Conservation (phyloP, 1,140 invertebrate genomes). For the Zophobas atratus region DNA sequence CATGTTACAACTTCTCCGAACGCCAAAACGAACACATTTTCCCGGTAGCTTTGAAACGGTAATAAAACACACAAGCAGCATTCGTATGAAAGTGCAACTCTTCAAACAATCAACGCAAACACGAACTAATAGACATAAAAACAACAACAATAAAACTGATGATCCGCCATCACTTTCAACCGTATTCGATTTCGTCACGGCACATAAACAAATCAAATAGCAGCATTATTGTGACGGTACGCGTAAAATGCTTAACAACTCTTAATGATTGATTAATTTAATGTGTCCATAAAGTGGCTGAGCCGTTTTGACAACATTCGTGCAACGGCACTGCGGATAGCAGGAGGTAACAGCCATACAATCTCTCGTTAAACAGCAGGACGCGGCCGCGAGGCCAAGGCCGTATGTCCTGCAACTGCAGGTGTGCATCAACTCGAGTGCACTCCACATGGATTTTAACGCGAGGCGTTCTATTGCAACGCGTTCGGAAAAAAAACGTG, state of each 20-base stretch:
- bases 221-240: background rate
- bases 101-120: too few species aligned
- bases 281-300: constrained; percentile 13
- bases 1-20: too few species aligned
- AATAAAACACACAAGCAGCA: too few species aligned
- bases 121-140: too few species aligned
- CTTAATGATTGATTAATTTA: constrained; percentile 23
- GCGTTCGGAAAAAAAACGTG: too few species aligned
- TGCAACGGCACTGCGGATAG: constrained; percentile 44
- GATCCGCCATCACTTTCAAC: too few species aligned
- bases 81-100: too few species aligned
- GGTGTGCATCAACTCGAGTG: constrained; percentile 46
- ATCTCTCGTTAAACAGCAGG: constrained; percentile 52
- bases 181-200: too few species aligned
- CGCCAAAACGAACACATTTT: too few species aligned
- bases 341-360: constrained; percentile 44
- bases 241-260: constrained; percentile 21
- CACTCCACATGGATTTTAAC: constrained; percentile 32
- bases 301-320: constrained; percentile 24
- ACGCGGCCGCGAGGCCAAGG: constrained; percentile 51
- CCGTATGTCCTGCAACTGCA: constrained; percentile 48
- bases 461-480: too few species aligned
- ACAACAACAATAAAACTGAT: too few species aligned
- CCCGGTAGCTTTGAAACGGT: too few species aligned
- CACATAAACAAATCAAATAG: background rate